These are phyloP conservation scores for Echeneis naucrates DNA, from an alignment of 2,797 vertebrate genomes.

Conservation along the genomic window DNA sequence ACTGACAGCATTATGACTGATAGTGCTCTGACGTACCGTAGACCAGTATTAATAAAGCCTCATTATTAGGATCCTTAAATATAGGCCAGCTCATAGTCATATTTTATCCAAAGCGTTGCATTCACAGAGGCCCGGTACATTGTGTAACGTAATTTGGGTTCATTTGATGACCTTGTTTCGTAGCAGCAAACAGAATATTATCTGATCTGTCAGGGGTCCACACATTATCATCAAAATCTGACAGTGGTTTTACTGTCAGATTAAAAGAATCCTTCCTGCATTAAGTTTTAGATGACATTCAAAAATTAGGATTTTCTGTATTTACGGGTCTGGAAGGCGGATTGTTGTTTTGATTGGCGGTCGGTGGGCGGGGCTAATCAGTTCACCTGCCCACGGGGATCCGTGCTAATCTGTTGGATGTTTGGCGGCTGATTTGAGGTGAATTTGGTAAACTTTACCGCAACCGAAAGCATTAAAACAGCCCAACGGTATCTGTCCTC, in stretches of 20 bases:
- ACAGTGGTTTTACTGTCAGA: too few relatives aligned
- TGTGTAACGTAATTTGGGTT: background rate
- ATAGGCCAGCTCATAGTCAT: background rate
- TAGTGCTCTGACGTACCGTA: background rate
- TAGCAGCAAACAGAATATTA: background rate
- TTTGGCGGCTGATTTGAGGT: background rate
- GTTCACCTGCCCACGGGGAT: conserved; percentile 4
- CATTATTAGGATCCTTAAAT: too few relatives aligned
- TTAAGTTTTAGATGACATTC: background rate
- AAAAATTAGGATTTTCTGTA: background rate
- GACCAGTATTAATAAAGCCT: background rate
- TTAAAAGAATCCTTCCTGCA: too few relatives aligned
- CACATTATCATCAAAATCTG: background rate
- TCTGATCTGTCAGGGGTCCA: background rate
- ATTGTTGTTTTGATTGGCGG: background rate
- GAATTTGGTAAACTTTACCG: too few relatives aligned
- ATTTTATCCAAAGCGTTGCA: background rate
- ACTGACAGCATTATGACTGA: background rate
- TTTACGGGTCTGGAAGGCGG: background rate
- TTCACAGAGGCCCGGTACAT: background rate
- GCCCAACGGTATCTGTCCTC: too few relatives aligned
- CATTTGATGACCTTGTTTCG: background rate
- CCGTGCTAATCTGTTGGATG: fast-evolving
- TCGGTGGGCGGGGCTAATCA: conserved; percentile 30
- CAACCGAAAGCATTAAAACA: too few relatives aligned